phyloP scores from a whole-genome alignment of 2,113 vertebrate species.

The Emberiza fucata region DNA sequence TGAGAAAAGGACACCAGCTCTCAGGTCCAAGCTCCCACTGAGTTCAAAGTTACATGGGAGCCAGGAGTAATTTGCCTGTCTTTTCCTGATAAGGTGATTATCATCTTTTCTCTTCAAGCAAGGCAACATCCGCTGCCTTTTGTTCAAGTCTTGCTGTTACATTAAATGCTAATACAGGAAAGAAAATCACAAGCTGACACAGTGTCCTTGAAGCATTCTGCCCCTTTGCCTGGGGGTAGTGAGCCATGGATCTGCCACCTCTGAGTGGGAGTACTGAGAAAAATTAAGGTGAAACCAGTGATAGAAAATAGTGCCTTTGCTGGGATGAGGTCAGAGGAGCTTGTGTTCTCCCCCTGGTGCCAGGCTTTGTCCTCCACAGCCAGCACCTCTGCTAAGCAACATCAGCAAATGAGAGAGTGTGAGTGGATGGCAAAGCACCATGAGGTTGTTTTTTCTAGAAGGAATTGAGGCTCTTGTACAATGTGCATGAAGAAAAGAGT shows the following conservation, averaged over 20 bases:
- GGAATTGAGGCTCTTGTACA: not conserved
- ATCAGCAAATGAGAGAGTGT: not conserved
- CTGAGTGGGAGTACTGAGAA: not conserved
- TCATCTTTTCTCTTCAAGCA: not conserved
- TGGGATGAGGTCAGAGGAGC: not conserved
- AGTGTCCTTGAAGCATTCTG: not conserved
- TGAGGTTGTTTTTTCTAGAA: not conserved
- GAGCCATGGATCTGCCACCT: not conserved
- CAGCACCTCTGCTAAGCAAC: not conserved
- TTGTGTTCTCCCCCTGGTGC: not conserved
- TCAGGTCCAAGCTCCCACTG: not conserved
- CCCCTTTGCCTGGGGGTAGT: not conserved
- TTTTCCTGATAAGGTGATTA: constrained; percentile 26
- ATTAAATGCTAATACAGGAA: not conserved
- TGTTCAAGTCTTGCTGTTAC: not conserved
- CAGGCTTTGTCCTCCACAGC: not conserved
- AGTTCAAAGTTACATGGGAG: not conserved
- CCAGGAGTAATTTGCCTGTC: not conserved
- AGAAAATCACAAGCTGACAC: not conserved
- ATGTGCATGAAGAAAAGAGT: not conserved
- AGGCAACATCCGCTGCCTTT: not conserved
- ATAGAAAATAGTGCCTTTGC: not conserved
- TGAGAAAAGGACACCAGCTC: not conserved
- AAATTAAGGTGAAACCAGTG: not conserved
- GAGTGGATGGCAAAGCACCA: not conserved